Conservation (phyloP, 2,888 invertebrate genomes). For the Arrhopalites spinosus region DNA sequence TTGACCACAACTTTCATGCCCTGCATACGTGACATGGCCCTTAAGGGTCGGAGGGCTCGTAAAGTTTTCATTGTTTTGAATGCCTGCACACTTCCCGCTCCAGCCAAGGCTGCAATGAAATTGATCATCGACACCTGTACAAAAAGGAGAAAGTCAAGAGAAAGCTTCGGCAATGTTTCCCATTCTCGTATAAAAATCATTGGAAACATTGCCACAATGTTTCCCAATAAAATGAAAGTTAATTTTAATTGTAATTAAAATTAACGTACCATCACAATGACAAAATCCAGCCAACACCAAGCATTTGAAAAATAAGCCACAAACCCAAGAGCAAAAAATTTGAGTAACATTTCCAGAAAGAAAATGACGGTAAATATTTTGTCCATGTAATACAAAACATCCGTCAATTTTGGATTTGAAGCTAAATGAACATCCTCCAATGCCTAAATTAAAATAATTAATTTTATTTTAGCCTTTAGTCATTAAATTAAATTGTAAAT, state of each 20-base stretch:
- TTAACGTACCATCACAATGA: conserved; percentile 97
- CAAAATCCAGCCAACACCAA: conserved; percentile 99
- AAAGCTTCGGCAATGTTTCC: too few relatives aligned
- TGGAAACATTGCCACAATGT: too few relatives aligned
- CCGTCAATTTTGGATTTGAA: conserved; percentile 86
- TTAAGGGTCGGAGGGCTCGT: conserved; percentile 94
- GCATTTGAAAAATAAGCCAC: conserved; percentile 97
- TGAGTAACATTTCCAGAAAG: conserved; percentile 98
- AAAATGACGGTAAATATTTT: conserved; percentile 98
- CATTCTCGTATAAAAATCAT: too few relatives aligned
- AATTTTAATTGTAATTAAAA: too few relatives aligned
- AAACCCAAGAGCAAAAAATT: conserved; percentile 94
- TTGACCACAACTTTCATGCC: conserved; percentile 99
- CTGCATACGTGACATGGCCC: conserved; percentile 99
- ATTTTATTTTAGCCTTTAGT: too few relatives aligned
- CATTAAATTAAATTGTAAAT: too few relatives aligned
- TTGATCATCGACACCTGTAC: conserved; percentile 83
- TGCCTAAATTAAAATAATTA: conserved; percentile 66
- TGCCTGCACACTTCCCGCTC: conserved; percentile 96
- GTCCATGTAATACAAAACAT: conserved; percentile 94
- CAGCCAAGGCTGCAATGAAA: conserved; percentile 93
- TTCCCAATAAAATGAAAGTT: too few relatives aligned
- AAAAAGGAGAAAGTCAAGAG: too few relatives aligned
- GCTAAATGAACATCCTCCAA: conserved; percentile 95
- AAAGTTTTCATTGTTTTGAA: conserved; percentile 99